These are phyloP conservation scores for Lagorchestes hirsutus DNA, from an alignment of 2,797 vertebrate genomes.

Conservation along the genomic window DNA sequence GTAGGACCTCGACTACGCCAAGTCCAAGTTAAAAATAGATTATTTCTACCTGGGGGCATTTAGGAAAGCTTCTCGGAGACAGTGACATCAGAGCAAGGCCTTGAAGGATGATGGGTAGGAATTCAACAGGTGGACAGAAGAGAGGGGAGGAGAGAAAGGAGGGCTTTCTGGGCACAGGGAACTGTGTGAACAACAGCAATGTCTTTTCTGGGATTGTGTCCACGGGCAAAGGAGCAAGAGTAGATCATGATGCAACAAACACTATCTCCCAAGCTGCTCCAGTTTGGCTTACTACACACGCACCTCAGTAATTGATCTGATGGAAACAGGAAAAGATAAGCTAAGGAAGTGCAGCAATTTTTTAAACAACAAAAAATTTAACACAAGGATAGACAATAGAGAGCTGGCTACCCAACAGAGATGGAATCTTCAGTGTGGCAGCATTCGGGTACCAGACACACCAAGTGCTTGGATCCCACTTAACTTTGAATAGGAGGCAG, in stretches of 20 bases:
- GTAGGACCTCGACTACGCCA: background rate
- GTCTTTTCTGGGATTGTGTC: background rate
- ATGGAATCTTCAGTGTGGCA: background rate
- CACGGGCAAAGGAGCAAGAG: constrained; percentile 4
- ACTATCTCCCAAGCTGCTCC: background rate
- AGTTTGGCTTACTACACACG: background rate
- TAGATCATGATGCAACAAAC: background rate
- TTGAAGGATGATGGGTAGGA: background rate
- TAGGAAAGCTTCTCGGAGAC: background rate
- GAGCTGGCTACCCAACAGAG: background rate
- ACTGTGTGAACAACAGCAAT: background rate
- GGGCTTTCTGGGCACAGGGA: background rate
- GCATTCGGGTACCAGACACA: background rate
- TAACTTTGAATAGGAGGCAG: background rate
- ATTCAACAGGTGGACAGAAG: background rate
- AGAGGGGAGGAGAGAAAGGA: background rate
- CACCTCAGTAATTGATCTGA: background rate
- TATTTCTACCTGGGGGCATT: background rate
- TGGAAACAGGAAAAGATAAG: background rate
- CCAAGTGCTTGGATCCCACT: background rate
- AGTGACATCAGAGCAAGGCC: background rate
- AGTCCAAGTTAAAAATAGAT: background rate
- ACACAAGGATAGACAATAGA: background rate
- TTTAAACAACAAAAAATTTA: background rate
- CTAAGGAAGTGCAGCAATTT: background rate